Evolutionary conservation across 2,113 vertebrate species (phyloP).

Genomic region (Mormyrus lacerda): DNA sequence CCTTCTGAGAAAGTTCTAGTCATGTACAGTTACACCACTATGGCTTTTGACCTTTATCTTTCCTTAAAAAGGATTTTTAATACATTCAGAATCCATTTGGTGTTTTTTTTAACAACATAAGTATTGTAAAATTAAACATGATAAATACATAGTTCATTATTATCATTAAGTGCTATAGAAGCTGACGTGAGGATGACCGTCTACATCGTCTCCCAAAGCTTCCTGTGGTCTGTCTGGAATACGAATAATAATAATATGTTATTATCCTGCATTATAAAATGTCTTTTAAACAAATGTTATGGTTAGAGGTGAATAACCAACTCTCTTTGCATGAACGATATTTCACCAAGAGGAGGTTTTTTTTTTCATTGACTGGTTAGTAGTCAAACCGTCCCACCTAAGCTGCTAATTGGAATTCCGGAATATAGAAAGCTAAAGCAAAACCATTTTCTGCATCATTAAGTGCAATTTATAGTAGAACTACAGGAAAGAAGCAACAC

Average conservation of each 20-base stretch:
- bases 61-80: background rate
- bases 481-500: conserved; percentile 72
- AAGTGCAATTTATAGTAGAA: conserved; percentile 79
- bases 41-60: background rate
- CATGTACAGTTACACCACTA: background rate
- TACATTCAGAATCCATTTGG: background rate
- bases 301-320: background rate
- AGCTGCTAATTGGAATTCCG: conserved; percentile 71
- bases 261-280: background rate
- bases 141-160: background rate
- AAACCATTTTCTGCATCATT: conserved; percentile 86
- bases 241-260: no score
- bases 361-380: conserved; percentile 69
- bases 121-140: background rate
- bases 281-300: background rate
- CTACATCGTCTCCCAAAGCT: background rate
- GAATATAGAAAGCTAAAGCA: conserved; percentile 74
- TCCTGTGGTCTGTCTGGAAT: background rate
- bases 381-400: conserved; percentile 67
- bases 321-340: background rate
- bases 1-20: background rate
- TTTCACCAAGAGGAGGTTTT: conserved; percentile 50
- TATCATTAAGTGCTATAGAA: background rate
- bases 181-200: background rate
- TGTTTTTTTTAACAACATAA: background rate